Percentiles rank a stretch among this genome's conserved stretches.
phyloP scores from a whole-genome alignment of 1,140 invertebrate genomes.

The Bactericera cockerelli region DNA sequence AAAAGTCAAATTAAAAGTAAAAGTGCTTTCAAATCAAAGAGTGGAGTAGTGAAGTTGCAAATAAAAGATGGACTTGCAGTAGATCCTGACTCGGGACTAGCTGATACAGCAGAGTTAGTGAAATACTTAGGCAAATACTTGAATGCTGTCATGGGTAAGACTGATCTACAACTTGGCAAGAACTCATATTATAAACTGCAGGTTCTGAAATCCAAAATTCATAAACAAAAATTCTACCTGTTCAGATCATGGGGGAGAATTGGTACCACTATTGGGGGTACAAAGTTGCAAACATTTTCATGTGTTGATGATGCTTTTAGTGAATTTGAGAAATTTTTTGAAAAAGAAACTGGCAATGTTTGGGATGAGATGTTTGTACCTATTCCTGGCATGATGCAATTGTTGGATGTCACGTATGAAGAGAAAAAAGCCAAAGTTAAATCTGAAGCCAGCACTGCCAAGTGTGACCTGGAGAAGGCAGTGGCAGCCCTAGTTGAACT shows the following conservation, averaged over 20 bases:
- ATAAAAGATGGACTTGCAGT: conserved; percentile 76
- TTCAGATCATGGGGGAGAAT: conserved; percentile 80
- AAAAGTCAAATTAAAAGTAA: conserved; percentile 8
- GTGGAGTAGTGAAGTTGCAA: conserved; percentile 48
- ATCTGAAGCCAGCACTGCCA: not conserved
- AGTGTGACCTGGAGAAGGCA: not conserved
- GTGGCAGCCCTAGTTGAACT: not conserved
- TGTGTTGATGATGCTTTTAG: conserved; percentile 41
- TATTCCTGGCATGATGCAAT: conserved; percentile 64
- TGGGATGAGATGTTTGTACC: conserved; percentile 67
- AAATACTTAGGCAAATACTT: conserved; percentile 42
- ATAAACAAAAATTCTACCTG: conserved; percentile 35
- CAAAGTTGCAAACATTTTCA: conserved; percentile 47
- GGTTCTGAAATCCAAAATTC: conserved; percentile 58
- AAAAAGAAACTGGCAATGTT: conserved; percentile 71
- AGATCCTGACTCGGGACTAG: conserved; percentile 75
- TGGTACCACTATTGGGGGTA: conserved; percentile 78
- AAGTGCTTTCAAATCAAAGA: not conserved
- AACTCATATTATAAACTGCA: conserved; percentile 96
- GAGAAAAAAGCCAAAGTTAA: conserved; percentile 23
- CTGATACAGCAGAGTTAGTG: conserved; percentile 67
- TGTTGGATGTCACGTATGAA: conserved; percentile 81
- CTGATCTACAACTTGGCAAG: conserved; percentile 68
- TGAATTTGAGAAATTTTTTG: conserved; percentile 51
- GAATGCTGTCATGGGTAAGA: conserved; percentile 61